Percentiles rank a stretch among this genome's conserved stretches.
These are phyloP conservation scores for Aporrectodea caliginosa DNA, from an alignment of 1,140 invertebrate species.

Conservation along the genomic window DNA sequence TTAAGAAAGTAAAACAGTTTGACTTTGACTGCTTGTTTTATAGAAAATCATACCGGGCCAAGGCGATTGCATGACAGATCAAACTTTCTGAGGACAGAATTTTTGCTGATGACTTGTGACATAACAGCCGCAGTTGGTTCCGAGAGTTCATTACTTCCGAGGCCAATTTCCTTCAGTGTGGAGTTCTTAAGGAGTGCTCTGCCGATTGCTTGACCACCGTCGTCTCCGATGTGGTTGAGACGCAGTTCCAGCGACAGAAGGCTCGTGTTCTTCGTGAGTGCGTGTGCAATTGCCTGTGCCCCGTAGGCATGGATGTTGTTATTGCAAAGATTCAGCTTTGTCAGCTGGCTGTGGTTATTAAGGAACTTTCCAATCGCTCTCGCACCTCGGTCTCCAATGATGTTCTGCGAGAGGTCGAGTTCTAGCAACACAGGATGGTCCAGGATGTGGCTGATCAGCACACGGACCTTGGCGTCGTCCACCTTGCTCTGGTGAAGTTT, in stretches of 20 bases:
- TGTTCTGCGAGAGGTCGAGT: conserved; percentile 55
- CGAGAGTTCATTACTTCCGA: conserved; percentile 52
- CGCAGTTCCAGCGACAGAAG: conserved; percentile 46
- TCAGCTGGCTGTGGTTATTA: conserved; percentile 51
- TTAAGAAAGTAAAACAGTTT: too few relatives aligned
- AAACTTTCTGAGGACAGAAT: conserved; percentile 44
- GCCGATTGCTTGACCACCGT: conserved; percentile 47
- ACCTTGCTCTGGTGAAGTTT: conserved; percentile 42
- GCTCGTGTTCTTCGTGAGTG: conserved; percentile 51
- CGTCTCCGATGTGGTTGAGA: conserved; percentile 54
- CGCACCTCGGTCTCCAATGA: conserved; percentile 53
- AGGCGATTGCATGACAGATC: conserved; percentile 54
- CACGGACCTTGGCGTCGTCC: conserved; percentile 42
- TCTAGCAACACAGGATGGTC: conserved; percentile 50
- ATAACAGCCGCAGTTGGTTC: conserved; percentile 52
- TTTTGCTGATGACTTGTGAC: conserved; percentile 50
- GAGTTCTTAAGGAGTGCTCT: conserved; percentile 49
- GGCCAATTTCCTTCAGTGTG: conserved; percentile 48
- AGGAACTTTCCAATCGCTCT: conserved; percentile 55
- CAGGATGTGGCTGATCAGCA: conserved; percentile 53
- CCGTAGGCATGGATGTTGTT: conserved; percentile 51
- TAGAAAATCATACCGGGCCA: conserved; percentile 41
- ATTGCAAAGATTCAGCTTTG: conserved; percentile 50
- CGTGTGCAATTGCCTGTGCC: conserved; percentile 54
- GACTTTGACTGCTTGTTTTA: too few relatives aligned